Evolutionary conservation across 2,888 invertebrate genomes (phyloP), one percentile per base, ranked within the genome.

Genomic region (Coenonympha glycerion): DNA sequence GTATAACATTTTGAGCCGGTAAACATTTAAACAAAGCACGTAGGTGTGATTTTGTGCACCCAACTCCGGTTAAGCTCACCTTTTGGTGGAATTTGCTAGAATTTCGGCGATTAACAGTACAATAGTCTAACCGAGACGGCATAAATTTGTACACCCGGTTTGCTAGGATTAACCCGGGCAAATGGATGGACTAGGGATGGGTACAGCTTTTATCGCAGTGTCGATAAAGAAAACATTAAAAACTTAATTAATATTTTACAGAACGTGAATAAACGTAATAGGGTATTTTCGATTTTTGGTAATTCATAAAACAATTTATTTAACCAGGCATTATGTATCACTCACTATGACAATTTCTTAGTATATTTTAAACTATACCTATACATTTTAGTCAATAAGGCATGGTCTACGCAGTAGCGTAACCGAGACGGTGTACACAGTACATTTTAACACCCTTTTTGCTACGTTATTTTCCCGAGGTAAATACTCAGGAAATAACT

Each of bases 111-210:
- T 57, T 55, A 55, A 50, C 50, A 24, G 36, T 54, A 54, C 54
- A 54, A 51, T 54, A 45, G 54, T 47, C 42, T 45, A 24, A 45
- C 49, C 47, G 39, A 47, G 49, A 41, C 42, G 46, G 31, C 26
- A 44, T 54, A 51, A 51, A 54, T 54, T 51, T 47, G 51, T 54
- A 47, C 44, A 48, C 48, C 52, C 49, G 39, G 50, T 53, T 53
- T 64, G 63, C 62, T 60, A 52, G 73, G 73, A 71, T 76, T 76
- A 76, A 72, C 69, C 62, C 67, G 69, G 71, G 71, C 68, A 68
- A 77, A 73, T 69, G 70, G 63, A 69, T 68, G 62, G 61, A 57
- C 9, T 61, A 61, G 61, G 36, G 63, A 22, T 50, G 63, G 24
- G 9, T 3, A 3, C 9, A n/a, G 4, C 11, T 11, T 30, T 5